These are phyloP conservation scores for Leucozona laternaria DNA, from an alignment of 2,888 invertebrate species.

Conservation along the genomic window DNA sequence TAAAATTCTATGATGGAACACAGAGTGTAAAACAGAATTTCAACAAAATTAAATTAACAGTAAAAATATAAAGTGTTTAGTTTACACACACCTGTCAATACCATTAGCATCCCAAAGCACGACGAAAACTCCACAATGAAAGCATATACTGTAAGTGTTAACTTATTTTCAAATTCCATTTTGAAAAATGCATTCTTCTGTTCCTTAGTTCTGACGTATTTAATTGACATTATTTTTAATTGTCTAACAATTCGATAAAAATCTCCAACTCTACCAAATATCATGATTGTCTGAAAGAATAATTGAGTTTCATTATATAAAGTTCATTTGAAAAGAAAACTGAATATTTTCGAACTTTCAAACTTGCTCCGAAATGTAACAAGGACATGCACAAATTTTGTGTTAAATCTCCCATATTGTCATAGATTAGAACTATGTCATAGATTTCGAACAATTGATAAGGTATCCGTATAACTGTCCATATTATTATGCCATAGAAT, in stretches of 20 bases:
- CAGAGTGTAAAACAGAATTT: too few relatives aligned
- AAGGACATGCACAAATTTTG: conserved; percentile 75
- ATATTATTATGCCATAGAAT: conserved; percentile 22
- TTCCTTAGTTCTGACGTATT: conserved; percentile 18
- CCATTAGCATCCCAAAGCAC: not conserved
- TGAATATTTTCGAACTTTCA: conserved; percentile 13
- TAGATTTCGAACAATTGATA: conserved; percentile 60
- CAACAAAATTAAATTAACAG: too few relatives aligned
- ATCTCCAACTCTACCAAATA: conserved; percentile 29
- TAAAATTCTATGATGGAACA: too few relatives aligned
- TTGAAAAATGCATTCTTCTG: not conserved
- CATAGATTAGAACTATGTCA: conserved; percentile 63
- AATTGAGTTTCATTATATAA: not conserved
- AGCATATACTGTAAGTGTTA: conserved; percentile 6
- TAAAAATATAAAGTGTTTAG: too few relatives aligned
- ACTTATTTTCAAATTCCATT: conserved; percentile 11
- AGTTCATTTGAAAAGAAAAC: not conserved
- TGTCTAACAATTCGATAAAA: conserved; percentile 15
- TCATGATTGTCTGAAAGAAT: conserved; percentile 16
- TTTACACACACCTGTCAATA: not conserved
- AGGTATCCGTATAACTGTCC: conserved; percentile 10
- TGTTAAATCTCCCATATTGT: conserved; percentile 76
- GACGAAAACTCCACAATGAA: not conserved
- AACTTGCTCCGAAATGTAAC: conserved; percentile 23
- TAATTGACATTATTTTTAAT: conserved; percentile 12